Percentiles rank a stretch among this genome's conserved stretches.
Conservation (phyloP, 2,113 vertebrate genomes). For the Anseranas semipalmata region DNA sequence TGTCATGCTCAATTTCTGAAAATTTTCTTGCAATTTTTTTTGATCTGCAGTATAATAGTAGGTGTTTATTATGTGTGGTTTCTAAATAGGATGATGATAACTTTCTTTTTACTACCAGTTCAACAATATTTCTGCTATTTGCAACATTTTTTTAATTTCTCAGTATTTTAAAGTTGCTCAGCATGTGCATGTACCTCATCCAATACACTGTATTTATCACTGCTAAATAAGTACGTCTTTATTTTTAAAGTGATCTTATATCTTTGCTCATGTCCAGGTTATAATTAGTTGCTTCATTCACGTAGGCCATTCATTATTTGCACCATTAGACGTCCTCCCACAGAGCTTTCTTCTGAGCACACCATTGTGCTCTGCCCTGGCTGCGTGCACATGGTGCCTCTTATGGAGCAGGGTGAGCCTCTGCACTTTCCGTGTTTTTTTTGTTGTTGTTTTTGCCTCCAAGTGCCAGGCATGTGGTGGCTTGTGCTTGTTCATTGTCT, state of each 20-base stretch:
- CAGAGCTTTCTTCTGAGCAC: not conserved
- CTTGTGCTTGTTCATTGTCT: not conserved
- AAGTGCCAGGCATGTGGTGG: not conserved
- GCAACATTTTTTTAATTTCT: not conserved
- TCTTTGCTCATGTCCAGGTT: not conserved
- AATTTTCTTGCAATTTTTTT: not conserved
- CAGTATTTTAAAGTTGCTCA: not conserved
- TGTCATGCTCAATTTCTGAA: not conserved
- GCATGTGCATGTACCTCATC: not conserved
- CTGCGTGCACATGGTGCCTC: not conserved
- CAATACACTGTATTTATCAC: not conserved
- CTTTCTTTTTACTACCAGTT: not conserved
- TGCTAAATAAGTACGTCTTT: not conserved
- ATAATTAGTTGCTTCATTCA: not conserved
- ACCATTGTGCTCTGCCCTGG: not conserved
- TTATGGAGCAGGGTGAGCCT: not conserved
- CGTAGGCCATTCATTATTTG: not conserved
- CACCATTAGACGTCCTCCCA: not conserved
- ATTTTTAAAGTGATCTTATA: not conserved
- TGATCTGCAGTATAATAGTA: not conserved
- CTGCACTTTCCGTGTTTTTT: not conserved
- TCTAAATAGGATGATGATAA: not conserved
- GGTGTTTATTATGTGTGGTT: not conserved
- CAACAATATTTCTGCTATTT: not conserved
- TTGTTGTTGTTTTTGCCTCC: not conserved